Base-by-base conservation (phyloP, 2,888 invertebrate species). In the Luperina nickerlii region DNA sequence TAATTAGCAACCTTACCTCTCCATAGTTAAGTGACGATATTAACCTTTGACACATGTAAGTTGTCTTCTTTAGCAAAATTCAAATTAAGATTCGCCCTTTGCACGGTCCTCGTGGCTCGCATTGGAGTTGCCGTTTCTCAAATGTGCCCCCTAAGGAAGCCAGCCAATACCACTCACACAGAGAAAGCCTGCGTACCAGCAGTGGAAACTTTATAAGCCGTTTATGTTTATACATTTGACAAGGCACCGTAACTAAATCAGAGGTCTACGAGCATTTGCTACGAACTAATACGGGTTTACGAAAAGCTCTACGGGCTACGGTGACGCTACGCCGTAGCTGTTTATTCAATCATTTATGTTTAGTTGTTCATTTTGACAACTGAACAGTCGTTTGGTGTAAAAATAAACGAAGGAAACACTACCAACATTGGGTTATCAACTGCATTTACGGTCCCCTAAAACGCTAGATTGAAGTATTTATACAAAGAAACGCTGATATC, bases 401-500 rank as follows among this genome's bases (percentile, higher is more conserved):
- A 20, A 20, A 9, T 70, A 24, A 63, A 60, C 0, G 5, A 20
- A 51, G 20, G 4, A 42, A 20, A 54, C 18, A 18, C 6, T 6
- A 15, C 0, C 2, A n/a, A n/a, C n/a, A 27, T 24, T 60, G 62
- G 69, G 13, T 63, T 81, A 65, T 13, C 0, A n/a, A 8, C 4
- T 7, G 42, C 9, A 20, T 15, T 57, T 13, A 57, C 73, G 78
- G 81, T n/a, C 8, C 79, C 78, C 78, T 51, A 78, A 79, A 82
- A 82, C 18, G 15, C 66, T 76, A 20, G 65, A 68, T 81, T 87
- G 48, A 81, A 85, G 87, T 79, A 83, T 76, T 86, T 74, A 77
- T 85, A 71, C 77, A 83, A 87, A 87, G 83, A 85, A 85, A 72
- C 51, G 75, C 77, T 81, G 83, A 85, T 82, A 85, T 87, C 80